These are phyloP conservation scores for Dolichopus griseipennis DNA, from an alignment of 2,888 invertebrate species.

Conservation along the genomic window DNA sequence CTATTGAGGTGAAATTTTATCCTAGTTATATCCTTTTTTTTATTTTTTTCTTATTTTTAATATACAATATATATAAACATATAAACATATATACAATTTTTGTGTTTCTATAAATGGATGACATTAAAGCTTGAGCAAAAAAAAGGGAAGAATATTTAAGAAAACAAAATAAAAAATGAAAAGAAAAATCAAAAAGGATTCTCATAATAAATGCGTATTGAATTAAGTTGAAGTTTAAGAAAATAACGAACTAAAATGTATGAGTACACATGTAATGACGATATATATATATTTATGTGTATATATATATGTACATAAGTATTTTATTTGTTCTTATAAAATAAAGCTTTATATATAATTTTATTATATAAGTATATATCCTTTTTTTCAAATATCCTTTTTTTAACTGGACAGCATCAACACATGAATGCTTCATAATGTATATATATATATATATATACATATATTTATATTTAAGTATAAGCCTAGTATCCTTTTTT, in stretches of 20 bases:
- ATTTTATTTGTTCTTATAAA: background rate
- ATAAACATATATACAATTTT: too few relatives aligned
- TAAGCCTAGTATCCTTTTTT: too few relatives aligned
- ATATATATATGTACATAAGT: background rate
- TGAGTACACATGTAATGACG: background rate
- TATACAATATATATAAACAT: too few relatives aligned
- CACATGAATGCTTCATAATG: too few relatives aligned
- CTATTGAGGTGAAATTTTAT: constrained; percentile 1
- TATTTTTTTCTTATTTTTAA: too few relatives aligned
- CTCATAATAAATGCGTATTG: constrained; percentile 4
- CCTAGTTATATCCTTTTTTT: background rate
- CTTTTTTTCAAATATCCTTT: background rate
- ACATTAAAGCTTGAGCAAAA: background rate
- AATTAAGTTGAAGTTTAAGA: background rate
- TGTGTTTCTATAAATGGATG: background rate
- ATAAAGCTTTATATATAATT: background rate
- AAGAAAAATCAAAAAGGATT: background rate
- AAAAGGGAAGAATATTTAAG: background rate
- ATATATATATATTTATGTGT: background rate
- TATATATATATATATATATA: too few relatives aligned
- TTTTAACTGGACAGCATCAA: background rate
- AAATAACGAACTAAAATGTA: background rate
- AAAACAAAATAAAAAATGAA: background rate
- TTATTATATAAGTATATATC: background rate
- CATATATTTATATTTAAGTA: too few relatives aligned